Evolutionary conservation across 2,888 invertebrate species (phyloP).

Genomic region (Pollenia angustigena): DNA sequence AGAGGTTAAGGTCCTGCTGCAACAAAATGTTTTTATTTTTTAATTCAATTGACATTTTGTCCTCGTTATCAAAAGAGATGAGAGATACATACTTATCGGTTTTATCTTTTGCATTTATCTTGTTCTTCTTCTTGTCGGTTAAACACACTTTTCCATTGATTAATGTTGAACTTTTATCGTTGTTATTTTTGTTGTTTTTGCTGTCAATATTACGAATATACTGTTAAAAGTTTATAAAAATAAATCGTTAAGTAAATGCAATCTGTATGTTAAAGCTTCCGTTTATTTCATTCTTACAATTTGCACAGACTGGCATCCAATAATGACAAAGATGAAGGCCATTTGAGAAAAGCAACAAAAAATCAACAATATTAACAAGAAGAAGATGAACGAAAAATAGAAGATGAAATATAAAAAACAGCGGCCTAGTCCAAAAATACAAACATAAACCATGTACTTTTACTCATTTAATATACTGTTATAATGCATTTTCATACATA

Average conservation of each 20-base stretch:
- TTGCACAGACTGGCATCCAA: constrained; percentile 34
- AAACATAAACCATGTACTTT: constrained; percentile 13
- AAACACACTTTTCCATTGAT: constrained; percentile 34
- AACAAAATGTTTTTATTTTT: not conserved
- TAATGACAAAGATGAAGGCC: constrained; percentile 62
- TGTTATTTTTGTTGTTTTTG: not conserved
- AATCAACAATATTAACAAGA: constrained; percentile 1
- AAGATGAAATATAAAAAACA: not conserved
- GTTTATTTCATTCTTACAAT: constrained; percentile 23
- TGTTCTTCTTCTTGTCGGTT: not conserved
- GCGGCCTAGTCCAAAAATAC: constrained; percentile 26
- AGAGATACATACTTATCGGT: not conserved
- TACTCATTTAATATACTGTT: constrained; percentile 11
- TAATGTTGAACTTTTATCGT: constrained; percentile 16
- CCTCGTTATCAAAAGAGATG: constrained; percentile 27
- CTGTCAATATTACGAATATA: not conserved
- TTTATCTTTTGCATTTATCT: not conserved
- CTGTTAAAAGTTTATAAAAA: not conserved
- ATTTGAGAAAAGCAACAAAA: constrained; percentile 12
- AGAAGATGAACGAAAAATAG: not conserved
- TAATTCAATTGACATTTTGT: constrained; percentile 44
- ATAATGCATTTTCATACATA: not conserved
- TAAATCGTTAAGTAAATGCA: constrained; percentile 36
- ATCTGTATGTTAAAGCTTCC: constrained; percentile 45
- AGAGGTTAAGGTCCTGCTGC: constrained; percentile 24